Percentiles rank a stretch among this genome's conserved stretches.
These are phyloP conservation scores for Platypus cylindrus DNA, from an alignment of 2,888 invertebrate genomes.

Conservation along the genomic window DNA sequence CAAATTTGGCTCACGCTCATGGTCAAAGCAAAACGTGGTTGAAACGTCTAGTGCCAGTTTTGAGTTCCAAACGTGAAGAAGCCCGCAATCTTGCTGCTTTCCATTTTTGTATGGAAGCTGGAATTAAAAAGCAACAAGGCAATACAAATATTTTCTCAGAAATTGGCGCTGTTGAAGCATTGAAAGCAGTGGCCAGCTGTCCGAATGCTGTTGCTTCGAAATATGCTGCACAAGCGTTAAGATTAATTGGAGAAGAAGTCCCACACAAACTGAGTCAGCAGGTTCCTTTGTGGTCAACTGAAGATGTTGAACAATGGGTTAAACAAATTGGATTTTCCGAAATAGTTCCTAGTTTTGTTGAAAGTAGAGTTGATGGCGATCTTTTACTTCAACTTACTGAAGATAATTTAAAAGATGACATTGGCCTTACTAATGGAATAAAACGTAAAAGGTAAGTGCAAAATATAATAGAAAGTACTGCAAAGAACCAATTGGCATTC, in stretches of 20 bases:
- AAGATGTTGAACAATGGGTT: conserved; percentile 96
- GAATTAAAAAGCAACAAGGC: conserved; percentile 88
- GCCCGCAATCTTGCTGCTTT: conserved; percentile 94
- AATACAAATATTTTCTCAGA: conserved; percentile 84
- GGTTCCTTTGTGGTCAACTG: conserved; percentile 93
- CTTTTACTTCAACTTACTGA: conserved; percentile 83
- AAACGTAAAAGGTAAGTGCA: conserved; percentile 63
- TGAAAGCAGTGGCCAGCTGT: conserved; percentile 93
- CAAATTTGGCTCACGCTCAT: conserved; percentile 84
- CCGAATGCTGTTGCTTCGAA: conserved; percentile 96
- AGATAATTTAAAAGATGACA: conserved; percentile 83
- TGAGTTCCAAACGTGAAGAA: conserved; percentile 90
- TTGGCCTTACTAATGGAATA: conserved; percentile 87
- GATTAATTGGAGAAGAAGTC: conserved; percentile 90
- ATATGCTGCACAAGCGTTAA: conserved; percentile 85
- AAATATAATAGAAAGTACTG: neutral
- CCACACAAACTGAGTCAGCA: conserved; percentile 97
- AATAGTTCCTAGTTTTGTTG: conserved; percentile 71
- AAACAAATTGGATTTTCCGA: conserved; percentile 91
- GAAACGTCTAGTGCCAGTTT: conserved; percentile 79
- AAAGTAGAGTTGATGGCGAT: conserved; percentile 94
- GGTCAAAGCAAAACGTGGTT: conserved; percentile 95
- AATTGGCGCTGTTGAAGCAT: conserved; percentile 88
- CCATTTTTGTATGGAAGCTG: conserved; percentile 98
- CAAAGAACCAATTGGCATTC: neutral